Base-by-base conservation (phyloP, 2,888 invertebrate genomes). In the Eupithecia insigniata region DNA sequence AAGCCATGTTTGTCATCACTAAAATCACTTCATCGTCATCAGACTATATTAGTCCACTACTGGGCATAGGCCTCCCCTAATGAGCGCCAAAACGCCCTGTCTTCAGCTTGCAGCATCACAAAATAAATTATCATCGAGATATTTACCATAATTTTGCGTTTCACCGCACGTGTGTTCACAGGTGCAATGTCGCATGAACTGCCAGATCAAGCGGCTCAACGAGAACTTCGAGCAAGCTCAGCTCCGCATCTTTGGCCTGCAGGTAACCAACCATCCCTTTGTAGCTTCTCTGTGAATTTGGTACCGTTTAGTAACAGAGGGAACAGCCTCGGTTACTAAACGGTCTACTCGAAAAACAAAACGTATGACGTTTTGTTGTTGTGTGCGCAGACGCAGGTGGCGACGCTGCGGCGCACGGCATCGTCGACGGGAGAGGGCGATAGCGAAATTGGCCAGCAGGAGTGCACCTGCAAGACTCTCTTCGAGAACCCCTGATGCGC, bases 181-280 rank as follows among this genome's bases (percentile, higher is more conserved):
- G 96, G 92, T 96, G 55, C 94, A 96, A 80, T 94, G 95, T 79
- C 96, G 96, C 79, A 96, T 96, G 96, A 95, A 96, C 81, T 95
- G 95, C 79, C 96, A 97, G 87, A 96, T 96, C 71, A 95, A 95
- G 79, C 95, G 96, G 58, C 84, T 96, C 80, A 96, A 96, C 77
- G 96, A 96, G 78, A 96, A 96, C 85, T 96, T 97, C 80, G 96
- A 96, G 75, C 96, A 96, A 80, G 96, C 96, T 0, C 96, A 96
- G 80, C 92, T 95, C 79, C 92, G 96, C 26, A 96, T 96, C 66
- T 88, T 95, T 34, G 96, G 95, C 1, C 87, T 96, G 51, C 96
- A 96, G 82, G 95, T 95, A 0, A 96, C 14, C 10, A 0, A 96
- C 14, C 10, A 61, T 61, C 18, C 18, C 46, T 51, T 22, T 10